phyloP scores from a whole-genome alignment of 1,140 invertebrate genomes.

The Phthorimaea operculella region DNA sequence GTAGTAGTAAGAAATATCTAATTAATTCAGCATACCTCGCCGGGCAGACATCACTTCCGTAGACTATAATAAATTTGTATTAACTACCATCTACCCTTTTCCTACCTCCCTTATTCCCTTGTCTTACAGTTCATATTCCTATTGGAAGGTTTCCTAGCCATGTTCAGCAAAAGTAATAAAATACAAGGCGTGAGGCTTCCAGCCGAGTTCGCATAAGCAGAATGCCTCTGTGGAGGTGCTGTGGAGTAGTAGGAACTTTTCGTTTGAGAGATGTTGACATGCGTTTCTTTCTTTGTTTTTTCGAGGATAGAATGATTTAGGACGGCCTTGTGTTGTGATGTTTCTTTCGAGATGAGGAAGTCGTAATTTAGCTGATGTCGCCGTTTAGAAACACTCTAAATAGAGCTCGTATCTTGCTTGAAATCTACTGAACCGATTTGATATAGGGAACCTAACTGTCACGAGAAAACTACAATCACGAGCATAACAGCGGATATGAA shows the following conservation, averaged over 20 bases:
- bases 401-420: too few relatives aligned
- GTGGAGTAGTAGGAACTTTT: constrained; percentile 12
- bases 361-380: too few relatives aligned
- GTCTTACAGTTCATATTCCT: background rate
- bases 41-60: background rate
- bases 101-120: background rate
- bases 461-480: too few relatives aligned
- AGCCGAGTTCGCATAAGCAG: constrained; percentile 45
- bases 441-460: too few relatives aligned
- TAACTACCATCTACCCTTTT: too few relatives aligned
- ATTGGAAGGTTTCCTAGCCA: background rate
- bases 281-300: background rate
- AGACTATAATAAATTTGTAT: background rate
- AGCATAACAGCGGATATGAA: too few relatives aligned
- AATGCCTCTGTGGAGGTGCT: constrained; percentile 42
- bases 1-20: too few relatives aligned
- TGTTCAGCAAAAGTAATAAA: background rate
- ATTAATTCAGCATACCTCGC: background rate
- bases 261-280: background rate
- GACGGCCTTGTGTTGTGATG: too few relatives aligned
- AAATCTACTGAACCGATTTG: too few relatives aligned
- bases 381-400: too few relatives aligned
- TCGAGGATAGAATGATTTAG: background rate
- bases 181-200: constrained; percentile 41
- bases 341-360: too few relatives aligned